Base-by-base conservation (phyloP, 2,113 vertebrate species). In the Stictonetta naevosa region DNA sequence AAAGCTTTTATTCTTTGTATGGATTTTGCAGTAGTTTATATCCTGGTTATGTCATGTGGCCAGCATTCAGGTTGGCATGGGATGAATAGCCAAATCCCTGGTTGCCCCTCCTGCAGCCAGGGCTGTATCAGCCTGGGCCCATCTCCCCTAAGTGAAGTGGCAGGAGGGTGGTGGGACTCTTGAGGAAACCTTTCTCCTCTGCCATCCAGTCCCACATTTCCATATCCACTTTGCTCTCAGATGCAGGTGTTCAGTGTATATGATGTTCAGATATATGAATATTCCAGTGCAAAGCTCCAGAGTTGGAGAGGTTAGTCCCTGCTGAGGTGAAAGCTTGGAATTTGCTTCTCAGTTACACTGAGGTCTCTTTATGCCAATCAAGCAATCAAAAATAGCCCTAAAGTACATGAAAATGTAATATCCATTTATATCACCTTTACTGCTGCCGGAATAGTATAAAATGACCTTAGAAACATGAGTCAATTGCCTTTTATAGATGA, bases 341-440 rank as follows among this genome's bases (percentile, higher is more conserved):
- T 74, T 28, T 86, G 25, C 87, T 94, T 78, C 63, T 83, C 78
- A 33, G 63, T 90, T 83, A 42, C 21, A 15, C 42, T 87, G 1
- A 0, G 50, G 50, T 73, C 50, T 90, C 55, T 67, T 55, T 55
- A 80, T 90, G 50, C 40, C 44, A 46, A 68, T 93, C 40, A 80
- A 29, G 25, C 44, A 79, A 79, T 59, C 1, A 6, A 36, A 95
- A 95, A 69, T 76, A 77, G 44, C 50, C 50, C 40, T 86, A 34
- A 91, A 94, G 28, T 92, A 89, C 90, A 74, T 63, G 55, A 87
- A 88, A 87, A 83, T 52, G 17, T 55, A 77, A 59, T 59, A 77
- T 52, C 46, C 22, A 55, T 90, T 85, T 87, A 92, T 95, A 82
- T 87, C 74, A 76, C 58, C 53, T 87, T 92, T 85, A 40, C 12